Evolutionary conservation across 2,113 vertebrate species (phyloP).

Genomic region (Paedocypris sp.): DNA sequence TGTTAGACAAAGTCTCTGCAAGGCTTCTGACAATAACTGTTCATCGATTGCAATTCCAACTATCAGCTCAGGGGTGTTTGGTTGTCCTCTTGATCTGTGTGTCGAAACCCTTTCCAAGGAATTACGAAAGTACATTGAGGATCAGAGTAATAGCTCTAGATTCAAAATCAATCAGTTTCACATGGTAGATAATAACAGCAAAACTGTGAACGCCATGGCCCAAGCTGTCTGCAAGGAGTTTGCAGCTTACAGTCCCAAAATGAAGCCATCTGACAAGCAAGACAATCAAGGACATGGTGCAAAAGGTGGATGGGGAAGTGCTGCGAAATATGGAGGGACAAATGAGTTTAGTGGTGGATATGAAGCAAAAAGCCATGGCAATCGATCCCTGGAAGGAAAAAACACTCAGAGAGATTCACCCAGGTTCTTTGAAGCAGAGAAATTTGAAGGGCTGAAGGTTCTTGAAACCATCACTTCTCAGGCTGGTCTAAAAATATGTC

Average conservation of each 20-base stretch:
- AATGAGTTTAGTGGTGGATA: neutral
- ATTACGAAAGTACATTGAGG: conserved; percentile 54
- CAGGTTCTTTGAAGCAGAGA: no score
- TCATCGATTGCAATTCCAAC: conserved; percentile 71
- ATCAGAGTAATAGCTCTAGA: neutral
- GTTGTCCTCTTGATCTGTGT: conserved; percentile 67
- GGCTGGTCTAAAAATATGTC: conserved; percentile 56
- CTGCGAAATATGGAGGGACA: no score
- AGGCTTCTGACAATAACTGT: conserved; percentile 45
- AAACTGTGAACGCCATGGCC: conserved; percentile 41
- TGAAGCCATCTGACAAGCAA: conserved; percentile 1
- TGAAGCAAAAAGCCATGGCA: neutral
- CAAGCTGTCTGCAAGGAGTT: conserved; percentile 52
- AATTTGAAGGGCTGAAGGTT: neutral
- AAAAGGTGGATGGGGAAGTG: neutral
- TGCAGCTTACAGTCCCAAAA: conserved; percentile 30
- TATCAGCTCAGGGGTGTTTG: conserved; percentile 67
- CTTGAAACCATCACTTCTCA: conserved; percentile 40
- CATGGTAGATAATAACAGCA: conserved; percentile 56
- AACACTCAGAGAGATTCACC: neutral
- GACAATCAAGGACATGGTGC: neutral
- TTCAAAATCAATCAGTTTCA: conserved; percentile 58
- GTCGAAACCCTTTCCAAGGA: conserved; percentile 53
- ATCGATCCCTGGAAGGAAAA: neutral
- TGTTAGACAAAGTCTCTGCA: conserved; percentile 49